Conservation (phyloP, 1,140 invertebrate genomes). For the Euura saliciscinereae region DNA sequence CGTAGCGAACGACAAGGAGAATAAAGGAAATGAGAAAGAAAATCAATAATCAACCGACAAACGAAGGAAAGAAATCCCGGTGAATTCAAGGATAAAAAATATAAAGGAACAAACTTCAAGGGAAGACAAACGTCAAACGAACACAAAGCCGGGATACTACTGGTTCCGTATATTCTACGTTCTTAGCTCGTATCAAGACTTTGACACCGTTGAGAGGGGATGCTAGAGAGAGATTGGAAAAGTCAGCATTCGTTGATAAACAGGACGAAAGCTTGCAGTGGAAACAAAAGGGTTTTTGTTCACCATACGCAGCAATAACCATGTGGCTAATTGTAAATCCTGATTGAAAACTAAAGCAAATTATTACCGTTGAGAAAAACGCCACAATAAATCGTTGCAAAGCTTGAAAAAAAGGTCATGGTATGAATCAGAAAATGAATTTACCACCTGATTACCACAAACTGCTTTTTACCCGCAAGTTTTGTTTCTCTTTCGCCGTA, state of each 20-base stretch:
- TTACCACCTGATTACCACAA: too few species aligned
- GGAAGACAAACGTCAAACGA: neutral
- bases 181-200: too few species aligned
- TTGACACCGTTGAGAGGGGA: neutral
- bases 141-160: neutral
- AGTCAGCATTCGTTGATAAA: neutral
- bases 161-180: too few species aligned
- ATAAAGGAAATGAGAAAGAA: conserved; percentile 7
- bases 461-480: too few species aligned
- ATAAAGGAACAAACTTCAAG: neutral
- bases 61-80: neutral
- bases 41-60: conserved; percentile 11
- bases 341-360: too few species aligned
- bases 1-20: neutral
- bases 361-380: too few species aligned
- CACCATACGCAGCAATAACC: neutral
- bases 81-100: neutral
- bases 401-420: too few species aligned
- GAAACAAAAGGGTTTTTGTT: neutral
- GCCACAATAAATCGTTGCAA: too few species aligned
- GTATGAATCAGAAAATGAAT: too few species aligned
- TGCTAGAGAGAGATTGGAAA: neutral
- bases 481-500: too few species aligned
- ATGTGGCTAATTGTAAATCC: neutral
- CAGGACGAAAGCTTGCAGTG: neutral